A percentile compares a stretch with the other conserved stretches of the same genome.
These are phyloP conservation scores for Bathynomus jamesi DNA, from an alignment of 1,140 invertebrate species.

Conservation along the genomic window DNA sequence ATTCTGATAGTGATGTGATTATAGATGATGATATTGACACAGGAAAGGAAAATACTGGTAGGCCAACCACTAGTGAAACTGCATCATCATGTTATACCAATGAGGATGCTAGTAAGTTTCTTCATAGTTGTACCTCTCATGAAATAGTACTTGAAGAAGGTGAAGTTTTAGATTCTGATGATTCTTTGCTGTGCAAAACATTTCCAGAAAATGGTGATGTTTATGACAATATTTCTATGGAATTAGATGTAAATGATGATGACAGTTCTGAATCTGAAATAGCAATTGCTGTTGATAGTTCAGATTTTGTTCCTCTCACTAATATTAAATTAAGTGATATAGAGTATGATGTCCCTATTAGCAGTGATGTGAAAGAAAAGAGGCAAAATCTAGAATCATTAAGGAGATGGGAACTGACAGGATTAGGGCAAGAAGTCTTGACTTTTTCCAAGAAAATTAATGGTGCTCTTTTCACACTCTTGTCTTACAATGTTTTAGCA, in stretches of 20 bases:
- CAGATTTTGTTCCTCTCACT: background rate
- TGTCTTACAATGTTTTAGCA: slow-evolving; percentile 82
- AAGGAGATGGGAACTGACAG: background rate
- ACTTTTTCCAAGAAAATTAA: background rate
- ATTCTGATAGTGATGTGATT: too few species aligned
- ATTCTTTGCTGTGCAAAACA: too few species aligned
- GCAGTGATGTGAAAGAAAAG: background rate
- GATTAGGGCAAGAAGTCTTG: background rate
- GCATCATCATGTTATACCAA: too few species aligned
- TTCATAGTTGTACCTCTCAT: too few species aligned
- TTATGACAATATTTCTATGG: background rate
- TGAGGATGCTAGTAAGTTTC: too few species aligned
- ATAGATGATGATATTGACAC: too few species aligned
- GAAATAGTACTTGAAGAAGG: too few species aligned
- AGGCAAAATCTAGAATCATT: background rate
- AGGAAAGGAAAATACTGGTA: too few species aligned
- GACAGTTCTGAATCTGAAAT: background rate
- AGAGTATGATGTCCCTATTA: background rate
- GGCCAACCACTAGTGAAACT: too few species aligned
- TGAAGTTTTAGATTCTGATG: too few species aligned
- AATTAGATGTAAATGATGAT: background rate
- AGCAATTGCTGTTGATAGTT: too few species aligned
- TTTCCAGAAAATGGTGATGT: too few species aligned
- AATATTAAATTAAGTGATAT: background rate
- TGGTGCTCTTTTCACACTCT: slow-evolving; percentile 43